Base-by-base conservation (phyloP, 2,797 vertebrate genomes). In the Hydrophis major region DNA sequence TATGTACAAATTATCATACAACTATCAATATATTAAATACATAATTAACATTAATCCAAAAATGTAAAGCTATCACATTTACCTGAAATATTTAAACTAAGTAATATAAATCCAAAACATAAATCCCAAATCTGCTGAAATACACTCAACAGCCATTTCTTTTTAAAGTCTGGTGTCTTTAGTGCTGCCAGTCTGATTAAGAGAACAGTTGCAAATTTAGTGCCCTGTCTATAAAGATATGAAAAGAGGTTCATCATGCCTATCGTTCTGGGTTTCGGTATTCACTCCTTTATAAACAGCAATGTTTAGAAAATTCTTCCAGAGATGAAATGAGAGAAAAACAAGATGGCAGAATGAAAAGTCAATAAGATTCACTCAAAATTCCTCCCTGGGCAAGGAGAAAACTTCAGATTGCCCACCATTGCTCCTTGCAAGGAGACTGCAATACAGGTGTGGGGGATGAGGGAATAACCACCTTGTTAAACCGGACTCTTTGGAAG, bases 1-100 rank as follows among this genome's bases (percentile, higher is more conserved):
- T 97, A 98, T 97, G 92, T 97, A 98, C 97, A 98, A 95, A 96
- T 94, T 94, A 97, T 94, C 97, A 97, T 95, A 96, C 95, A 96
- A 47, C 94, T 97, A 96, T 93, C 94, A 97, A 97, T 97, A 97
- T 97, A 98, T 97, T 98, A 98, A 98, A 97, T 97, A 97, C 96
- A 95, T 96, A 97, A 97, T 97, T 47, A 97, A 97, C 98, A 96
- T 97, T 95, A 96, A 96, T 90, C 96, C 93, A 96, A 97, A 96
- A 95, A 97, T 92, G 94, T 93, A 96, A 97, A 97, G 95, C 94
- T 95, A 93, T 95, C 91, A 95, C 95, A 96, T 91, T 92, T 94
- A 94, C 32, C 87, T 95, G 93, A 96, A 95, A 93, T 96, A 96
- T 91, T 94, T 94, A 95, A 97, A 95, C 91, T 93, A 94, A 96